These are phyloP conservation scores for Acromyrmex echinatior DNA, from an alignment of 1,140 invertebrate genomes.

Conservation along the genomic window DNA sequence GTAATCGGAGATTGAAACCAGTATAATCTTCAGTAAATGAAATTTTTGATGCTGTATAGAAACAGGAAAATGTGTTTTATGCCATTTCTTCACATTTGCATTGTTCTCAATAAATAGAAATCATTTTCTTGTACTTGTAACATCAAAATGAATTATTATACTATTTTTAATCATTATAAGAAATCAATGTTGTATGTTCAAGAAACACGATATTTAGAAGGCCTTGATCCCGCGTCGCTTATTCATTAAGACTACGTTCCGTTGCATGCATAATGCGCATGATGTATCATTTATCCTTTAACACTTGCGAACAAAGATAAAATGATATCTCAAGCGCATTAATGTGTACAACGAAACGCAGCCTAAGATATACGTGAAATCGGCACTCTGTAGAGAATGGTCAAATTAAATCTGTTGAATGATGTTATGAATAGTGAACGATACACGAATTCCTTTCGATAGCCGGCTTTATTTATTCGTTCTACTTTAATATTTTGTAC, in stretches of 20 bases:
- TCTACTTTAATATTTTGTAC: constrained; percentile 68
- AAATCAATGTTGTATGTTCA: constrained; percentile 53
- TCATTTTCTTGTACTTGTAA: constrained; percentile 38
- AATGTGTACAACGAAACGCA: no score
- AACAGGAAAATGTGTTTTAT: constrained; percentile 42
- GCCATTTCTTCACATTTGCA: constrained; percentile 28
- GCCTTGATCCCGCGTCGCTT: constrained; percentile 65
- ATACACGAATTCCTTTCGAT: constrained; percentile 66
- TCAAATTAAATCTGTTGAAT: constrained; percentile 54
- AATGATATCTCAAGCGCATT: no score
- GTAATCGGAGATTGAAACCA: constrained; percentile 20
- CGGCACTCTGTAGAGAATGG: constrained; percentile 58
- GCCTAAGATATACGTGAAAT: constrained; percentile 55
- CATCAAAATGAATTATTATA: constrained; percentile 36
- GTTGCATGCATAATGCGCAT: no score
- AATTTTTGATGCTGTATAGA: constrained; percentile 38
- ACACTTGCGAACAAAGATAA: no score
- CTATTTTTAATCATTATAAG: constrained; percentile 47
- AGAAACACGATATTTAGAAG: constrained; percentile 75
- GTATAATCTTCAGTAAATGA: constrained; percentile 13
- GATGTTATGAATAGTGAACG: constrained; percentile 56
- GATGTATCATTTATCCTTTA: no score
- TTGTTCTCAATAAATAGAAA: constrained; percentile 18
- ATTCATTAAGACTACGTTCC: constrained; percentile 33
- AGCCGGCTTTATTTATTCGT: constrained; percentile 73